Conservation (phyloP, 2,797 vertebrate species). For the Limosa lapponica region DNA sequence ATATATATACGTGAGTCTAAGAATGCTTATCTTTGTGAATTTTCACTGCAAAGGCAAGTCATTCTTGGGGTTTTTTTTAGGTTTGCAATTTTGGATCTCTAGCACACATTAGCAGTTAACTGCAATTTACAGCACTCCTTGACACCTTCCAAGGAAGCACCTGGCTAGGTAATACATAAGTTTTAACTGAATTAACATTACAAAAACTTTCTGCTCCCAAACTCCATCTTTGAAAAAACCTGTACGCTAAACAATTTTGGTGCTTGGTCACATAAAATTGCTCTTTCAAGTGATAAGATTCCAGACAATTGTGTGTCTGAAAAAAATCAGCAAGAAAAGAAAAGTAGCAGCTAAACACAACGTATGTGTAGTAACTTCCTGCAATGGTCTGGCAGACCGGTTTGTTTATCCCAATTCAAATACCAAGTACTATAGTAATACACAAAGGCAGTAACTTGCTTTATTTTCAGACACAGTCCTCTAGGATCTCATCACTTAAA, state of each 20-base stretch:
- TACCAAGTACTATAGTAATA: background rate
- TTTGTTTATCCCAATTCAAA: background rate
- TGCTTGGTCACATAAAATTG: background rate
- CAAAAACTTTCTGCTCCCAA: background rate
- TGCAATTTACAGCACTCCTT: background rate
- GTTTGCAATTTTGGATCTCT: background rate
- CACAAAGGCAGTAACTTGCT: background rate
- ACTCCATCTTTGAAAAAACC: background rate
- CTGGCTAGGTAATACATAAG: background rate
- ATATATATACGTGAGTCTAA: background rate
- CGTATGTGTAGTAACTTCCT: background rate
- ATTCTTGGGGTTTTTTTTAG: background rate
- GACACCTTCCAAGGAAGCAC: background rate
- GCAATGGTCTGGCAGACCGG: background rate
- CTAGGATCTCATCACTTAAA: background rate
- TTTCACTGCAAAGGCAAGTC: background rate
- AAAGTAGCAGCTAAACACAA: background rate
- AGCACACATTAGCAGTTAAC: background rate
- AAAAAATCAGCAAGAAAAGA: background rate
- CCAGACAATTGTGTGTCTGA: background rate
- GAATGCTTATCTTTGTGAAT: background rate
- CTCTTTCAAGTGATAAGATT: background rate
- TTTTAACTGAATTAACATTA: background rate
- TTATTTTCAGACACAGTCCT: background rate
- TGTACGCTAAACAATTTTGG: background rate